These are phyloP conservation scores for Symphodus melops DNA, from an alignment of 2,113 vertebrate genomes.

Conservation along the genomic window DNA sequence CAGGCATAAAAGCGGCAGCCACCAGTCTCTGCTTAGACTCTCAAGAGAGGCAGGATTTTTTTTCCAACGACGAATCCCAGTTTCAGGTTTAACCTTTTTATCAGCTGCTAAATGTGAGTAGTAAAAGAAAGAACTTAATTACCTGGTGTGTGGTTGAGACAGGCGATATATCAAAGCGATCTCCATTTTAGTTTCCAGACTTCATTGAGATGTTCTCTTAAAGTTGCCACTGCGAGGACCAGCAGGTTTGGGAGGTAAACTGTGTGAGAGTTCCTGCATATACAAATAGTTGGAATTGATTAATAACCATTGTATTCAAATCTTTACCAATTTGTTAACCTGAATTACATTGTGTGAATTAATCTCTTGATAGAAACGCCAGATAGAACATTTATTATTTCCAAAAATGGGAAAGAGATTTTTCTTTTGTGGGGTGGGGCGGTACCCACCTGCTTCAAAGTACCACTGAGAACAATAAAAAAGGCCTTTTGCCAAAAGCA, in stretches of 20 bases:
- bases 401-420: not conserved
- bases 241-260: not conserved
- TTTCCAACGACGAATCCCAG: too few species aligned
- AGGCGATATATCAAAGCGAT: not conserved
- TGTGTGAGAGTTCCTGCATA: not conserved
- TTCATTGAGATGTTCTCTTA: conserved; percentile 6
- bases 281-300: not conserved
- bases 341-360: not conserved
- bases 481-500: not conserved
- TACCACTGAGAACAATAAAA: not conserved
- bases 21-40: too few species aligned
- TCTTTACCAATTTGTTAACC: conserved; percentile 1
- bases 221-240: not conserved
- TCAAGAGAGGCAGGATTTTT: too few species aligned
- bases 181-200: not conserved
- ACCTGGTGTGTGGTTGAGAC: conserved; percentile 10
- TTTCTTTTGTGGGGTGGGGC: not conserved
- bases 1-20: too few species aligned
- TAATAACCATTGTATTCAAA: not conserved
- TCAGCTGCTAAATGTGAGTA: not conserved
- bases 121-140: not conserved
- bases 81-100: too few species aligned
- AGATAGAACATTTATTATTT: not conserved
- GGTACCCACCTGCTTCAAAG: not conserved
- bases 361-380: conserved; percentile 2